These are phyloP conservation scores for Oryzias melastigma DNA, from an alignment of 2,113 vertebrate species.

Conservation along the genomic window DNA sequence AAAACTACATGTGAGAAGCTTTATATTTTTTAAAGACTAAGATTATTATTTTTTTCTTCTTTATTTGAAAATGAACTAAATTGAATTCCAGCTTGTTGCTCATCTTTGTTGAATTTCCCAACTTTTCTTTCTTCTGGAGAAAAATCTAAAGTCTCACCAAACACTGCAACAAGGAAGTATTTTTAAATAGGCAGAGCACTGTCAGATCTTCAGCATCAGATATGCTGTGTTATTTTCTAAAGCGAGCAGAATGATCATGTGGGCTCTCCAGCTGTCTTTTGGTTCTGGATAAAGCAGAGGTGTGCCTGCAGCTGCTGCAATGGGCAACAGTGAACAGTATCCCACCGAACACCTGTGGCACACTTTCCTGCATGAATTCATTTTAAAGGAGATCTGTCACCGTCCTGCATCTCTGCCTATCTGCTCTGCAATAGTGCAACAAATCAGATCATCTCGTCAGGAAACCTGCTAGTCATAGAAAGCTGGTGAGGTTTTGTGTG, in stretches of 20 bases:
- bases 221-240: slow-evolving; percentile 17
- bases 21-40: no score
- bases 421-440: slow-evolving; percentile 30
- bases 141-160: no score
- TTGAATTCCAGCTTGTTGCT: not conserved
- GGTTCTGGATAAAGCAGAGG: slow-evolving; percentile 27
- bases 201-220: slow-evolving; percentile 23
- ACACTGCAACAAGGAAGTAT: not conserved
- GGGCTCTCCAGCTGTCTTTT: slow-evolving; percentile 52
- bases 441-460: slow-evolving; percentile 45
- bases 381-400: slow-evolving; percentile 67
- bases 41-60: no score
- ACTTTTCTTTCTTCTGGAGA: not conserved
- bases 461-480: slow-evolving; percentile 38
- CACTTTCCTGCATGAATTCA: slow-evolving; percentile 68
- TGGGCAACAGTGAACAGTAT: slow-evolving; percentile 60
- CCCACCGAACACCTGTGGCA: slow-evolving; percentile 75
- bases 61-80: no score
- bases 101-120: not conserved
- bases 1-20: no score
- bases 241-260: slow-evolving; percentile 34
- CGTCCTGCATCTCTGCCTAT: slow-evolving; percentile 52
- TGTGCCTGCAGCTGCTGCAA: slow-evolving; percentile 57
- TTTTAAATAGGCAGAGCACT: slow-evolving; percentile 11
- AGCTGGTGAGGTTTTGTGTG: slow-evolving; percentile 21